phyloP scores from a whole-genome alignment of 2,113 vertebrate species.

The Synodontis membranacea region DNA sequence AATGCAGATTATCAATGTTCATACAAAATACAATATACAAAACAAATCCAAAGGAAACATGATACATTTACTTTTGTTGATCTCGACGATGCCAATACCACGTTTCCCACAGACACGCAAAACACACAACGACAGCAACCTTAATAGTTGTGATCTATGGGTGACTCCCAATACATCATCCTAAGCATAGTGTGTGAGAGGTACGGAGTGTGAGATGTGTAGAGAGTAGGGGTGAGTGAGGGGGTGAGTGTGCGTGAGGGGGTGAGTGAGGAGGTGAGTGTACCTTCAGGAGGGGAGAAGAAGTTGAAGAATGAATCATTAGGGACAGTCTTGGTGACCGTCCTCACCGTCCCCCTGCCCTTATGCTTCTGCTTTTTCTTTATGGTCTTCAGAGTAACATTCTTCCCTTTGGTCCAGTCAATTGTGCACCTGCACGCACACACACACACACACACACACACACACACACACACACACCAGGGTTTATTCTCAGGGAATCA shows the following conservation, averaged over 20 bases:
- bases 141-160: too few species aligned
- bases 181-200: too few species aligned
- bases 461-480: background rate
- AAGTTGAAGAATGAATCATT: slow-evolving; percentile 99
- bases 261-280: background rate
- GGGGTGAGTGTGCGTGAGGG: background rate
- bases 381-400: slow-evolving; percentile 98
- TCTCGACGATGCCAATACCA: too few species aligned
- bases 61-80: too few species aligned
- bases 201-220: too few species aligned
- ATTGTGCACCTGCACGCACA: slow-evolving; percentile 83
- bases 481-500: background rate
- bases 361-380: slow-evolving; percentile 99
- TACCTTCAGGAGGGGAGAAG: slow-evolving; percentile 94
- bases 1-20: too few species aligned
- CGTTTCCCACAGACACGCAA: too few species aligned
- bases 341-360: slow-evolving; percentile 95
- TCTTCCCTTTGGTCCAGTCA: slow-evolving; percentile 98
- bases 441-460: background rate
- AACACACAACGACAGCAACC: too few species aligned
- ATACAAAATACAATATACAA: too few species aligned
- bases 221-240: too few species aligned
- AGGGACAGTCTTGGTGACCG: slow-evolving; percentile 96
- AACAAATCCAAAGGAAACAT: too few species aligned
- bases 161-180: too few species aligned